A percentile compares a stretch with the other conserved stretches of the same genome.
These are phyloP conservation scores for Hipparchia sbordonii DNA, from an alignment of 2,888 invertebrate species.

Conservation along the genomic window DNA sequence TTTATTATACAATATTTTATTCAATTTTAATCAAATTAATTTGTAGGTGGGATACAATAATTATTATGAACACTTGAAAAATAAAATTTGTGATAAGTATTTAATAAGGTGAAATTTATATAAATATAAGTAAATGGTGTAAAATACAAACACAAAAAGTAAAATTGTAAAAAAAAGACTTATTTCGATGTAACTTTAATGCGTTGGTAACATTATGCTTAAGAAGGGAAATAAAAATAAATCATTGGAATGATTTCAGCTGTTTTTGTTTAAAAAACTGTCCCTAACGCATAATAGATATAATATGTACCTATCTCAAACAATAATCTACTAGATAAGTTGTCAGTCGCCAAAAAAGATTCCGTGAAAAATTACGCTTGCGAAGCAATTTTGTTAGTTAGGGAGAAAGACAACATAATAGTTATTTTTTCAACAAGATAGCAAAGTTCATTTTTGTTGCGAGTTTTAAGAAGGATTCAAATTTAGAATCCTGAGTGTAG, in stretches of 20 bases:
- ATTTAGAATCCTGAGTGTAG: no score
- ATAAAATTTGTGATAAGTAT: conserved; percentile 8
- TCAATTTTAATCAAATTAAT: conserved; percentile 9
- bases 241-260: conserved; percentile 16
- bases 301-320: no score
- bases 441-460: no score
- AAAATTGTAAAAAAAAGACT: conserved; percentile 1
- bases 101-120: background rate
- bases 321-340: no score
- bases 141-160: background rate
- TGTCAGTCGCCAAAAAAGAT: no score
- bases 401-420: no score
- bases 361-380: no score
- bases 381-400: no score
- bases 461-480: no score
- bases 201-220: conserved; percentile 17
- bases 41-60: conserved; percentile 45
- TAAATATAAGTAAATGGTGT: background rate
- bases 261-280: background rate
- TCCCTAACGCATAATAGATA: background rate
- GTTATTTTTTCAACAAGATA: no score
- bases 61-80: conserved; percentile 16
- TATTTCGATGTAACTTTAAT: conserved; percentile 15
- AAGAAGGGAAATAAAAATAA: background rate
- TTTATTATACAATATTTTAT: conserved; percentile 12